Evolutionary conservation across 92 coral and sea anemone species (phyloP).

Genomic region (Zoanthus sociatus): DNA sequence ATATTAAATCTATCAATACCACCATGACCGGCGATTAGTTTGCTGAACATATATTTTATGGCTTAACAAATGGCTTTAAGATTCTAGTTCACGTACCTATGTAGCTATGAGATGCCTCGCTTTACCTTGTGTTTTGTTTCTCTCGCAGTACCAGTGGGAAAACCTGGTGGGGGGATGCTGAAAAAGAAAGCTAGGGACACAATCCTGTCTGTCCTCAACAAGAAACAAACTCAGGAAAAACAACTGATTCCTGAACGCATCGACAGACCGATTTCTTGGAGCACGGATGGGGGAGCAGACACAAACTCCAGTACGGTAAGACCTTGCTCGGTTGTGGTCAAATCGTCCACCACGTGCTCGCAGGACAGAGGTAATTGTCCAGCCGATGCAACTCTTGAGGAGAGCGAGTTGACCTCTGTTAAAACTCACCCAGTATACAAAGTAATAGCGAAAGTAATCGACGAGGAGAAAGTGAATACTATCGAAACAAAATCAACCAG

Average conservation of each 20-base stretch:
- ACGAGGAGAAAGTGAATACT: constrained; percentile 34
- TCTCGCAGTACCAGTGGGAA: constrained; percentile 1
- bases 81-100: too few relatives aligned
- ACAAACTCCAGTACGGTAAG: constrained; percentile 40
- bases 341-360: constrained; percentile 26
- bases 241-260: constrained; percentile 50
- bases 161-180: constrained; percentile 42
- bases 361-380: background rate
- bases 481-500: background rate
- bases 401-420: constrained; percentile 3
- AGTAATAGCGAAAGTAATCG: constrained; percentile 40
- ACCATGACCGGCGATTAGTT: too few relatives aligned
- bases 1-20: too few relatives aligned
- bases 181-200: constrained; percentile 86
- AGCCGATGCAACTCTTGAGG: background rate
- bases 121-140: background rate
- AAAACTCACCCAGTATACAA: constrained; percentile 41
- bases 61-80: too few relatives aligned
- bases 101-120: background rate
- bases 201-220: constrained; percentile 78
- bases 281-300: constrained; percentile 29
- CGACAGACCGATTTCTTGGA: constrained; percentile 38
- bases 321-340: constrained; percentile 43
- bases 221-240: constrained; percentile 84
- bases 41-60: too few relatives aligned